Evolutionary conservation across 2,888 invertebrate genomes (phyloP).

Genomic region (Pharmacophagus antenor): DNA sequence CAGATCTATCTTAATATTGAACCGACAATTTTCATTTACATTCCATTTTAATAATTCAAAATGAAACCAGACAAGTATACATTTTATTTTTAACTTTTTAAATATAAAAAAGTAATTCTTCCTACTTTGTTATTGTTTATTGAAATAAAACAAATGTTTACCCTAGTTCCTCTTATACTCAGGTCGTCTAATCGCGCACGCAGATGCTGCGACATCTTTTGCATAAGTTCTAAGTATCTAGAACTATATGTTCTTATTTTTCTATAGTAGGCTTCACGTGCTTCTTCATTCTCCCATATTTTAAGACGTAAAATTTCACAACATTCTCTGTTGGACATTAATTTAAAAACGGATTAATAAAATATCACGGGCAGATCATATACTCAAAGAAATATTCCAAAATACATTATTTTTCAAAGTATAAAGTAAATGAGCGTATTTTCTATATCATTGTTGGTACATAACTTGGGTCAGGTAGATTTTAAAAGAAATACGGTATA

Average conservation of each 20-base stretch:
- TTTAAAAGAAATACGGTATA: too few relatives aligned
- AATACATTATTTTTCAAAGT: too few relatives aligned
- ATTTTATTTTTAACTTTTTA: too few relatives aligned
- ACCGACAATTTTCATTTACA: neutral
- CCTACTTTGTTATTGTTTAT: too few relatives aligned
- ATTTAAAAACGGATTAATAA: neutral
- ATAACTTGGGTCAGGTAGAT: too few relatives aligned
- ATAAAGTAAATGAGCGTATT: too few relatives aligned
- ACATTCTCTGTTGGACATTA: neutral
- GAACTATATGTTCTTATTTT: neutral
- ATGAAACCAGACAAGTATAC: too few relatives aligned
- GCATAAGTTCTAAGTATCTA: neutral
- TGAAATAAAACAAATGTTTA: neutral
- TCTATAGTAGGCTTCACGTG: neutral
- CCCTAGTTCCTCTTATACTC: neutral
- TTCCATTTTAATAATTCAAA: neutral
- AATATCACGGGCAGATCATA: neutral
- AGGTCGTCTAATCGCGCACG: neutral
- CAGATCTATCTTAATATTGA: neutral
- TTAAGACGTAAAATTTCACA: neutral
- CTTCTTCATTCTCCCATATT: neutral
- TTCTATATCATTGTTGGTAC: too few relatives aligned
- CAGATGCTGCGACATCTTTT: neutral
- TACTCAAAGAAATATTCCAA: neutral
- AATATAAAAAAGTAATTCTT: too few relatives aligned